Evolutionary conservation across 2,113 vertebrate genomes (phyloP).

Genomic region (Actenoides hombroni): DNA sequence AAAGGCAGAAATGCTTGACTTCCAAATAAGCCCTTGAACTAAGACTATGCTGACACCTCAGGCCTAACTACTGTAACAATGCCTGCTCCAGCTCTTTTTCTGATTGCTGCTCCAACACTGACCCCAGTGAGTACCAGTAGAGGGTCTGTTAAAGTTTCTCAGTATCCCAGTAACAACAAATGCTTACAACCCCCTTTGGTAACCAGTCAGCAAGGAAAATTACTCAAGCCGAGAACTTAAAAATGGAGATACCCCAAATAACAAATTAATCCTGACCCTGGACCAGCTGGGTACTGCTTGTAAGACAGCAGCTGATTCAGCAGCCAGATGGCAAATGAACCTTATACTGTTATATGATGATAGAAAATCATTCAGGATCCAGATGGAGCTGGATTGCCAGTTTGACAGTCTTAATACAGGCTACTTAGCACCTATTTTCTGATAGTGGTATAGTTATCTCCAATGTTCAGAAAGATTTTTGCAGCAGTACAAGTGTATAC

Average conservation of each 20-base stretch:
- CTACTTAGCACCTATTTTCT: slow-evolving; percentile 44
- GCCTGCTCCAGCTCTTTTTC: neutral
- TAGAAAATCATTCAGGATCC: slow-evolving; percentile 51
- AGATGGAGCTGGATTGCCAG: slow-evolving; percentile 65
- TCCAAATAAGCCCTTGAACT: neutral
- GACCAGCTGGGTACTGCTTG: slow-evolving; percentile 46
- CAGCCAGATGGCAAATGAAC: slow-evolving; percentile 66
- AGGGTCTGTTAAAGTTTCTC: neutral
- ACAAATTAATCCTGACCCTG: slow-evolving; percentile 41
- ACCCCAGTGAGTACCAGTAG: neutral
- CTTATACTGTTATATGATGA: slow-evolving; percentile 56
- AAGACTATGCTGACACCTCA: neutral
- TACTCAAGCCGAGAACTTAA: neutral
- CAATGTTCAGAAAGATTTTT: neutral
- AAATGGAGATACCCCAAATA: neutral
- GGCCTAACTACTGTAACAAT: neutral
- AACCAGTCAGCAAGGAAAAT: neutral
- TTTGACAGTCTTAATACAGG: slow-evolving; percentile 48
- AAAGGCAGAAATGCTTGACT: neutral
- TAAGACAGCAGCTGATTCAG: slow-evolving; percentile 53
- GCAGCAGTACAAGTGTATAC: neutral
- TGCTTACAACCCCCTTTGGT: neutral
- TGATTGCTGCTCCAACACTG: neutral
- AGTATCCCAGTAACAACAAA: neutral
- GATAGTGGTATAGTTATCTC: neutral